Evolutionary conservation across 2,797 vertebrate genomes (phyloP), one percentile per base, ranked within the genome.

Genomic region (Nannoperca obscura): DNA sequence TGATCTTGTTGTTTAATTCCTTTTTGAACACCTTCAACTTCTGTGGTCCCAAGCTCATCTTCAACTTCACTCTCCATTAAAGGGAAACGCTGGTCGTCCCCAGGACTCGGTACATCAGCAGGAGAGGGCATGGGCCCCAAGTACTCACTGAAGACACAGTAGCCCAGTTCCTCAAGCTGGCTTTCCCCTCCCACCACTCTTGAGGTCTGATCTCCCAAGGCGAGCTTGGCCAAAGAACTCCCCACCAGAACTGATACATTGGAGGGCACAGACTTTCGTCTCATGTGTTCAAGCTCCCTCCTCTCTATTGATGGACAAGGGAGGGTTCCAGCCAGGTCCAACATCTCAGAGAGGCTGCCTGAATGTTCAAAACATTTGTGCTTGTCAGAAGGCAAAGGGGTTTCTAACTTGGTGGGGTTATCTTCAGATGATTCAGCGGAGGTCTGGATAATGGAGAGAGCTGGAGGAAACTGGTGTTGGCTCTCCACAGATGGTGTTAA

Each of bases 141-240:
- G 86, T 97, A 98, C 73, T 98, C 97, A 80, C 92, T 97, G 82
- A 98, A 97, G 82, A 97, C 96, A 89, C 97, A 97, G 78, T 97
- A 97, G 22, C 97, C 96, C 59, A 96, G 70, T 63, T 94, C 93
- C 54, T 97, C 97, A 78, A 96, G 94, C 19, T 94, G 96, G 85
- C 91, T 96, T 82, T 97, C 96, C n/a, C 92, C 91, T 89, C 65
- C 79, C 15, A 60, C 76, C n/a, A 38, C 61, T 63, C 27, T 81
- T 0, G 66, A 57, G 46, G 74, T 78, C 44, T 90, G 87, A 49
- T 87, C 85, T 40, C 65, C 82, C 55, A 94, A 74, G 2, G 76
- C 46, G 5, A 94, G 86, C 50, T 88, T 90, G 66, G 86, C 89
- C 71, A 94, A 77, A 74, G 91, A 91, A 50, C 68, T 90, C 6